Evolutionary conservation across 2,888 invertebrate species (phyloP).

Genomic region (Ptychoptera albimana): DNA sequence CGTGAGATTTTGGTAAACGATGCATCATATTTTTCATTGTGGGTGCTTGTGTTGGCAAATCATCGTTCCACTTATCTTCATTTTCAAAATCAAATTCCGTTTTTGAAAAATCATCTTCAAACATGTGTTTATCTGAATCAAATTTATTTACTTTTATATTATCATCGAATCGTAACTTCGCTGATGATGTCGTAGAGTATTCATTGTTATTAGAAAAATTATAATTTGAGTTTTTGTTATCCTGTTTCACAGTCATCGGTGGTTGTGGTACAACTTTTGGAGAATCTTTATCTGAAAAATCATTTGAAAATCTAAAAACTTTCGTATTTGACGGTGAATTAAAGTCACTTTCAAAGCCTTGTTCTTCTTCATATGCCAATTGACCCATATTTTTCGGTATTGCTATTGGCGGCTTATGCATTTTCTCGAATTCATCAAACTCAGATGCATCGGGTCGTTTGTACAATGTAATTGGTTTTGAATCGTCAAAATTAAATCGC

Average conservation of each 20-base stretch:
- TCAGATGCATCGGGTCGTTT: conserved; percentile 11
- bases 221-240: conserved; percentile 7
- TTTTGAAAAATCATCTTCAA: conserved; percentile 42
- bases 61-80: conserved; percentile 24
- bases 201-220: conserved; percentile 11
- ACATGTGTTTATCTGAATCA: conserved; percentile 15
- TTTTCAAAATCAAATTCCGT: conserved; percentile 30
- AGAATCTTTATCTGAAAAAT: conserved; percentile 37
- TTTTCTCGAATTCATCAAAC: conserved; percentile 26
- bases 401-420: conserved; percentile 17
- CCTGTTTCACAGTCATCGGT: conserved; percentile 12
- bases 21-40: conserved; percentile 22
- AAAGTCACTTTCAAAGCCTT: conserved; percentile 30
- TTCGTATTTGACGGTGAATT: conserved; percentile 20
- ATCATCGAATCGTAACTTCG: conserved; percentile 45
- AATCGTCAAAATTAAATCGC: too few species aligned
- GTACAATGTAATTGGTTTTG: too few species aligned
- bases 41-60: conserved; percentile 8
- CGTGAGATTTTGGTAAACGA: conserved; percentile 32
- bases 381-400: conserved; percentile 23
- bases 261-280: conserved; percentile 15
- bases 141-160: conserved; percentile 43
- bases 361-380: conserved; percentile 27
- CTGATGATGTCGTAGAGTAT: conserved; percentile 17
- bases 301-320: conserved; percentile 40